Conservation (phyloP, 2,797 vertebrate genomes). For the Arctocebus calabarensis region DNA sequence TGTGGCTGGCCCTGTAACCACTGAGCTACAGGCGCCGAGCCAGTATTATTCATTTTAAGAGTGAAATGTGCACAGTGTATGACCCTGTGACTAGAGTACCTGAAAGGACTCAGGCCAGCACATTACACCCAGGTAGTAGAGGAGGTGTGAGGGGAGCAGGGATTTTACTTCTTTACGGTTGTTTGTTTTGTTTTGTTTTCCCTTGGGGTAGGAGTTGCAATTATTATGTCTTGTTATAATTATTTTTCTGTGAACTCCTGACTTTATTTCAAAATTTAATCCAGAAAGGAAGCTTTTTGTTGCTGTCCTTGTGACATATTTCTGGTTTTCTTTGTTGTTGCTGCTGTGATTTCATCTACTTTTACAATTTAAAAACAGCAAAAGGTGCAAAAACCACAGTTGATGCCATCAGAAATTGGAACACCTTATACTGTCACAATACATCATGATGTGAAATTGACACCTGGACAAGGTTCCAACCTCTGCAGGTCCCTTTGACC, state of each 20-base stretch:
- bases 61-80: no score
- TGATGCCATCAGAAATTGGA: background rate
- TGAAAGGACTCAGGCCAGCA: background rate
- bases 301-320: background rate
- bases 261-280: conserved; percentile 23
- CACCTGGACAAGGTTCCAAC: background rate
- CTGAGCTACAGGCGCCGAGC: no score
- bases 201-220: background rate
- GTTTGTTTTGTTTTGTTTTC: background rate
- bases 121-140: background rate
- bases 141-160: background rate
- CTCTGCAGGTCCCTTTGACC: background rate
- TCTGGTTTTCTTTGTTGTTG: background rate
- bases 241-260: conserved; percentile 15
- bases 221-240: background rate
- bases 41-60: background rate
- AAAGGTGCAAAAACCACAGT: background rate
- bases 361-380: background rate
- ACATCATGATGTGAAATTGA: background rate
- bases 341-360: background rate
- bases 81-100: background rate
- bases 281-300: background rate
- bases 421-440: background rate
- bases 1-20: no score
- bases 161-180: conserved; percentile 6